Evolutionary conservation across 2,797 vertebrate genomes (phyloP).

Genomic region (Enteromius thamalakanensis): DNA sequence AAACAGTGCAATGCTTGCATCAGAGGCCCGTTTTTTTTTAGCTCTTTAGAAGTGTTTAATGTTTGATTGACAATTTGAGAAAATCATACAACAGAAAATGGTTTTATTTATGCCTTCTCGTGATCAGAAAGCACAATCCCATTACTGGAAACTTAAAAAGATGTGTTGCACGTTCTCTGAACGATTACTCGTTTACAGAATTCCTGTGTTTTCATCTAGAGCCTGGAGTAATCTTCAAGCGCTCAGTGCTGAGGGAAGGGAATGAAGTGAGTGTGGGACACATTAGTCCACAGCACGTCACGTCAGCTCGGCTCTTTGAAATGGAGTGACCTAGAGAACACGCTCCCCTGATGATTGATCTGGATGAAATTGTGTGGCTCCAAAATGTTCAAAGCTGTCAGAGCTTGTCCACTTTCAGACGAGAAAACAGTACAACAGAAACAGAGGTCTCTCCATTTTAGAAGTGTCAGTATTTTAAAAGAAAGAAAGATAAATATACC

Average conservation of each 20-base stretch:
- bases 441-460: neutral
- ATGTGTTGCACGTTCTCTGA: neutral
- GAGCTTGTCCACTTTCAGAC: neutral
- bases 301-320: neutral
- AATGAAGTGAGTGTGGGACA: slow-evolving; percentile 28
- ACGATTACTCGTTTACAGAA: slow-evolving; percentile 3
- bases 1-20: neutral
- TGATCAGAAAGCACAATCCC: neutral
- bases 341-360: slow-evolving; percentile 20
- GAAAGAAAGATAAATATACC: neutral
- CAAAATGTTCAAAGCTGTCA: slow-evolving; percentile 29
- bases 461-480: neutral
- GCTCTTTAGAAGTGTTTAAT: neutral
- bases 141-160: slow-evolving; percentile 11
- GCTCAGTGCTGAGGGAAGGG: slow-evolving; percentile 3
- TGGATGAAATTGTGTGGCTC: slow-evolving; percentile 26
- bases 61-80: neutral
- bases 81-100: neutral
- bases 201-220: slow-evolving; percentile 13
- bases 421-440: neutral
- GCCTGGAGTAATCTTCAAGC: neutral
- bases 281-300: slow-evolving; percentile 25
- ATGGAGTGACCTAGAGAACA: slow-evolving; percentile 31
- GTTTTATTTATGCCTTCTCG: slow-evolving; percentile 1
- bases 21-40: neutral